A percentile compares a stretch with the other conserved stretches of the same genome.
phyloP scores from a whole-genome alignment of 2,113 vertebrate genomes.

The Ovibos moschatus region DNA sequence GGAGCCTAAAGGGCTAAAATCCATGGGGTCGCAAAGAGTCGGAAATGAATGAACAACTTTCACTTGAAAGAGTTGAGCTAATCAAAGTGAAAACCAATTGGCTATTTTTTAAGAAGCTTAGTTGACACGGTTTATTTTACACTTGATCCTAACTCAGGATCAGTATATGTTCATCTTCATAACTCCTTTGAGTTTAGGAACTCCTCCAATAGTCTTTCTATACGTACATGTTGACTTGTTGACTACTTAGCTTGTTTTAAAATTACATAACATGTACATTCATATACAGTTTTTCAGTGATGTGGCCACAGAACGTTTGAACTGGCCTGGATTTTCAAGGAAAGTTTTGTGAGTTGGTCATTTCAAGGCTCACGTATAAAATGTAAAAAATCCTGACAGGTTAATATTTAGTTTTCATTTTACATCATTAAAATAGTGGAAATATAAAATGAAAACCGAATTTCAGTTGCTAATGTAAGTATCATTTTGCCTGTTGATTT shows the following conservation, averaged over 20 bases:
- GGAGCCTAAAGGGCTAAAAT: background rate
- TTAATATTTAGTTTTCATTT: background rate
- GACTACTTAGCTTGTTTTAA: background rate
- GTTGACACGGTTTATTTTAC: background rate
- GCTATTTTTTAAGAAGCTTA: background rate
- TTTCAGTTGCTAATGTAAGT: background rate
- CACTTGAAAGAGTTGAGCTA: background rate
- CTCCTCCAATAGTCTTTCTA: background rate
- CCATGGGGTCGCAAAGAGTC: background rate
- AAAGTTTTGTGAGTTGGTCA: background rate
- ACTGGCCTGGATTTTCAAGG: background rate
- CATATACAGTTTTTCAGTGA: background rate
- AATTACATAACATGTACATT: background rate
- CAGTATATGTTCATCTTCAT: background rate
- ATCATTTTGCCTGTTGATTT: background rate
- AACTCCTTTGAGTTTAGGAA: background rate
- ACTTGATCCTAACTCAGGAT: background rate
- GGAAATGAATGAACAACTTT: background rate
- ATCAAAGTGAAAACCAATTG: background rate
- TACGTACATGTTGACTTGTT: background rate
- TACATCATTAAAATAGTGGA: background rate
- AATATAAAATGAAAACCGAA: background rate
- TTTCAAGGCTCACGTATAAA: background rate
- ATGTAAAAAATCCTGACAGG: background rate
- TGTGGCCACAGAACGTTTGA: background rate